Conservation (phyloP, 2,888 invertebrate species). For the Odontocolon sp. region DNA sequence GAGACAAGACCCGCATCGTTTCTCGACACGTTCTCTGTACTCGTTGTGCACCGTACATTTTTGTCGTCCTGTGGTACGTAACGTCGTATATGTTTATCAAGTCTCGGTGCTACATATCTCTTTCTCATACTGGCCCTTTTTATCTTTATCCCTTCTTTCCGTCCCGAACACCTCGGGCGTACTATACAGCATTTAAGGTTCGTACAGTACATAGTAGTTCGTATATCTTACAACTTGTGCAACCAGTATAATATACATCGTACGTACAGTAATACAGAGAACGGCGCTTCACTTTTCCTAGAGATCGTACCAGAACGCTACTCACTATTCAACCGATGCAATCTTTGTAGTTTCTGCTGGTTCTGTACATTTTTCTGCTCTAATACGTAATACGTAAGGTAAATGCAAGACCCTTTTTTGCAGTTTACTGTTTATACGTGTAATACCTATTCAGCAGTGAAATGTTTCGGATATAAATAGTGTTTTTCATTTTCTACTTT, state of each 20-base stretch:
- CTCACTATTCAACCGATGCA: conserved; percentile 16
- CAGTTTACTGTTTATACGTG: not conserved
- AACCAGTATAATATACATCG: not conserved
- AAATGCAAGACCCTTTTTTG: no score
- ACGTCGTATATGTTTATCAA: not conserved
- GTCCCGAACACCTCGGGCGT: not conserved
- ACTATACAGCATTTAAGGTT: not conserved
- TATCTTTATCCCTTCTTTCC: conserved; percentile 14
- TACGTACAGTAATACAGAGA: not conserved
- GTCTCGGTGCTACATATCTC: not conserved
- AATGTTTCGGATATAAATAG: no score
- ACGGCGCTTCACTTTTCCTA: not conserved
- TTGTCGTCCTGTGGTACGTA: not conserved
- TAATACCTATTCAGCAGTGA: conserved; percentile 1
- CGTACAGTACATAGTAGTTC: not conserved
- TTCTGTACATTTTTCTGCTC: not conserved
- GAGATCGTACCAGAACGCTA: not conserved
- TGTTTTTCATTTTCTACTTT: no score
- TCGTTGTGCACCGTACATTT: not conserved
- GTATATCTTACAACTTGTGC: not conserved
- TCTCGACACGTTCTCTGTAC: conserved; percentile 24
- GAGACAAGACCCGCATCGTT: conserved; percentile 51
- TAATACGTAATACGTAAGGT: no score
- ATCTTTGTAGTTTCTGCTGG: conserved; percentile 32
- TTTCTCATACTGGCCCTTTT: conserved; percentile 1